Evolutionary conservation across 2,888 invertebrate genomes (phyloP).

Genomic region (Meiosimyza decipiens): DNA sequence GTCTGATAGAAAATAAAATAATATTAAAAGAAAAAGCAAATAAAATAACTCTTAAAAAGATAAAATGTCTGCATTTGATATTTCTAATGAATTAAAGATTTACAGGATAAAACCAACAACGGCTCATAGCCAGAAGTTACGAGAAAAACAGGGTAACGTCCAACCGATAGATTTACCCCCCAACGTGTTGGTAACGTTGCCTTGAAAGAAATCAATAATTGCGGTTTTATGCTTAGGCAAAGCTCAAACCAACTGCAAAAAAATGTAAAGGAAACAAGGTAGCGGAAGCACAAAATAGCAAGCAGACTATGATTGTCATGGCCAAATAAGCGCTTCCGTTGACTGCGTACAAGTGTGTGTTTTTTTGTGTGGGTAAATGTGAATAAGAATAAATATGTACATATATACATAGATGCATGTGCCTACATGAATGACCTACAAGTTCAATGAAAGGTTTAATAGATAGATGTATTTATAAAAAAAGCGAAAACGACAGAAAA

Average conservation of each 20-base stretch:
- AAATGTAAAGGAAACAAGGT: not conserved
- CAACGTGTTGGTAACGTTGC: not conserved
- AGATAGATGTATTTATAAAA: not conserved
- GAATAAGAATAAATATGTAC: not conserved
- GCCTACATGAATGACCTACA: slow-evolving; percentile 5
- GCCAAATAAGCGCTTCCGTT: slow-evolving; percentile 21
- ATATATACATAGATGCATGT: not conserved
- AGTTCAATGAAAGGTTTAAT: slow-evolving; percentile 23
- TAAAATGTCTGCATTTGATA: no score
- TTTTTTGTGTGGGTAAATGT: no score
- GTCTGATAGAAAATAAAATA: no score
- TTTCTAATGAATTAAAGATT: not conserved
- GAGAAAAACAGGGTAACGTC: not conserved
- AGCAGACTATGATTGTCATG: slow-evolving; percentile 20
- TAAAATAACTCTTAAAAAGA: no score
- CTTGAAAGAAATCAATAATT: slow-evolving; percentile 10
- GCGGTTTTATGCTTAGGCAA: not conserved
- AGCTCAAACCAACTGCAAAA: not conserved
- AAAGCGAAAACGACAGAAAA: not conserved
- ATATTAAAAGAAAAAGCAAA: no score
- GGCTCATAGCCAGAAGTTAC: not conserved
- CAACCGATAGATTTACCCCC: not conserved
- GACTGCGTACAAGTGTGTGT: not conserved
- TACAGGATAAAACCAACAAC: not conserved
- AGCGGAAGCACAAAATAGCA: not conserved